Evolutionary conservation across 2,113 vertebrate genomes (phyloP).

Genomic region (Cyprinodon brontotheroides): DNA sequence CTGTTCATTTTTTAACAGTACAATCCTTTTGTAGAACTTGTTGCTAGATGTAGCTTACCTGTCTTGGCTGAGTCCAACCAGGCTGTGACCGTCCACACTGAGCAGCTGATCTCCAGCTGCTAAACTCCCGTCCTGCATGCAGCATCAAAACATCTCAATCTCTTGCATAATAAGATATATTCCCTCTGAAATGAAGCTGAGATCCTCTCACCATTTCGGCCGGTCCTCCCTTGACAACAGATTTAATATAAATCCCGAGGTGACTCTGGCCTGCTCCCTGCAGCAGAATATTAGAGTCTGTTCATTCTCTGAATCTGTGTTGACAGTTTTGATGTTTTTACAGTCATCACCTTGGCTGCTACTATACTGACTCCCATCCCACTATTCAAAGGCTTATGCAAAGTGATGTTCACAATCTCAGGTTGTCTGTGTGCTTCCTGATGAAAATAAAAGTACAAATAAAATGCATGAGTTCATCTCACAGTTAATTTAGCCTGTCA

Average conservation of each 20-base stretch:
- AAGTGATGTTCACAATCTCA: conserved; percentile 85
- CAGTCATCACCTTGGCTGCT: conserved; percentile 88
- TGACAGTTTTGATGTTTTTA: not conserved
- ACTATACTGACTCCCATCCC: conserved; percentile 96
- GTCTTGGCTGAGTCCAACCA: conserved; percentile 91
- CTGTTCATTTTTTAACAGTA: too few relatives aligned
- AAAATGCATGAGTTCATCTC: not conserved
- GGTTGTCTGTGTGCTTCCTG: conserved; percentile 84
- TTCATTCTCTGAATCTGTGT: conserved; percentile 4
- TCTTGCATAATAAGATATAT: not conserved
- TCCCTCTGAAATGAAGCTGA: not conserved
- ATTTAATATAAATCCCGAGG: conserved; percentile 90
- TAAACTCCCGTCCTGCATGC: conserved; percentile 84
- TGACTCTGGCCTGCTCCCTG: conserved; percentile 89
- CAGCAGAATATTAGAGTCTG: not conserved
- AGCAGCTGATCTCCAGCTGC: conserved; percentile 92
- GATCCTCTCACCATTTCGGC: conserved; percentile 85
- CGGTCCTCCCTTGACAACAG: conserved; percentile 90
- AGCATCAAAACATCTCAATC: not conserved
- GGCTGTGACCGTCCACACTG: conserved; percentile 89
- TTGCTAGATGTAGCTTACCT: conserved; percentile 76
- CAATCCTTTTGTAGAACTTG: not conserved
- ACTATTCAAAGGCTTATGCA: conserved; percentile 87
- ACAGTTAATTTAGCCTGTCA: not conserved
- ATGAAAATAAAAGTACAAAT: conserved; percentile 6